phyloP scores from a whole-genome alignment of 1,140 invertebrate genomes.

The Bicyclus anynana region DNA sequence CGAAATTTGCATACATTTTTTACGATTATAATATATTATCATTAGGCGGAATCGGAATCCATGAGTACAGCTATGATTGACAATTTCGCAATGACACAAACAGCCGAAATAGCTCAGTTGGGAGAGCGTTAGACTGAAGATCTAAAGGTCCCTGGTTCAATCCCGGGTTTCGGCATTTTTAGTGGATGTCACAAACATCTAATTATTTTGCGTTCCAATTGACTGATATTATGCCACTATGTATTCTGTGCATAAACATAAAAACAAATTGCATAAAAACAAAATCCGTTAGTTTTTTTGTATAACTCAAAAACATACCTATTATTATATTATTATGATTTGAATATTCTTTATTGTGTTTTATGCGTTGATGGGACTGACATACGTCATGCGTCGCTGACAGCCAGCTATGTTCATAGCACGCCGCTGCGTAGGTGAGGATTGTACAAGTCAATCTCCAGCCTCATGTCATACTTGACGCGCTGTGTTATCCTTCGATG shows the following conservation, averaged over 20 bases:
- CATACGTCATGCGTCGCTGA: slow-evolving; percentile 48
- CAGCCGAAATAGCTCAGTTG: slow-evolving; percentile 80
- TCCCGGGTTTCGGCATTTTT: slow-evolving; percentile 77
- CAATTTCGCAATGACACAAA: neutral
- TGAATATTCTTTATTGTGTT: no score
- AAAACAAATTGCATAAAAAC: no score
- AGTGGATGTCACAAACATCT: no score
- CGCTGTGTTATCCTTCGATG: no score
- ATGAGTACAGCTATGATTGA: neutral
- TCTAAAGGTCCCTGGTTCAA: slow-evolving; percentile 78
- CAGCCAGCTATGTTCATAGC: slow-evolving; percentile 48
- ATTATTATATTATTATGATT: no score
- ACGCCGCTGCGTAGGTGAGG: slow-evolving; percentile 48
- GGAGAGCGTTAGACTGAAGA: slow-evolving; percentile 79
- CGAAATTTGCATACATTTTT: neutral
- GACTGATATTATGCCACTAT: no score
- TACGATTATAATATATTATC: neutral
- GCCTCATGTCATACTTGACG: slow-evolving; percentile 26
- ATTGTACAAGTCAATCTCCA: slow-evolving; percentile 23
- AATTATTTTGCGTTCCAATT: no score
- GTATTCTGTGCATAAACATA: no score
- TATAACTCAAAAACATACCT: no score
- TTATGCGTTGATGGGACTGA: slow-evolving; percentile 17
- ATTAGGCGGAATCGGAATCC: neutral
- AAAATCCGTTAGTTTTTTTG: no score